Base-by-base conservation (phyloP, 1,140 invertebrate species). In the Eumeta japonica region DNA sequence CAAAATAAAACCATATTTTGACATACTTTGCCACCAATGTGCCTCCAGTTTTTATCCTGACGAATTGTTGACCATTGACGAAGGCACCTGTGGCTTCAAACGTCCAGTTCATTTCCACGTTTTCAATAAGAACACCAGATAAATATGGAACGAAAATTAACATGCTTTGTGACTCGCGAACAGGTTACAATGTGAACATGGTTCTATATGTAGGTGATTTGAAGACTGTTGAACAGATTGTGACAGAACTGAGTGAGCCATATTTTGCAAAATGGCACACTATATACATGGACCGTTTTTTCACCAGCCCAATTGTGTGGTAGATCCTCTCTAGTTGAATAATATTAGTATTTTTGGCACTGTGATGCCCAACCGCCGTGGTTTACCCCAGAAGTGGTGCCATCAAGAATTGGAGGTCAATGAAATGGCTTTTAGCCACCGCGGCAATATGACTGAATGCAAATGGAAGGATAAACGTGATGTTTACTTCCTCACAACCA, bases 141-240 rank as follows among this genome's bases (percentile, higher is more conserved):
- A 63, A 65, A 48, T 65, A 64, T 43, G 59, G 56, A 5, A 52
- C 68, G n/a, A 71, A 68, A 56, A 45, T 68, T 7, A 60, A 46
- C 48, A 47, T 50, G 33, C 28, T 68, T 11, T 48, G 41, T 16
- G 64, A 70, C 46, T 45, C 58, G 7, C 43, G 41, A 35, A 67
- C 48, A 15, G 48, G 41, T 16, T 70, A 67, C 45, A 55, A 57
- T 19, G 14, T 48, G 35, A 50, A 46, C 19, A 60, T 63, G 43
- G 45, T n/a, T n/a, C n/a, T n/a, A n/a, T n/a, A n/a, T n/a, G n/a
- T n/a, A n/a, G n/a, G n/a, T n/a, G n/a, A n/a, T 58, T n/a, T 40
- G 37, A 35, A 55, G 50, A 35, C 12, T 48, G 31, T 10, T n/a
- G 17, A 45, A 33, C 34, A 31, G 37, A 51, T 58, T 29, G 46